phyloP scores from a whole-genome alignment of 2,113 vertebrate genomes.

The Tretioscincus oriximinensis region DNA sequence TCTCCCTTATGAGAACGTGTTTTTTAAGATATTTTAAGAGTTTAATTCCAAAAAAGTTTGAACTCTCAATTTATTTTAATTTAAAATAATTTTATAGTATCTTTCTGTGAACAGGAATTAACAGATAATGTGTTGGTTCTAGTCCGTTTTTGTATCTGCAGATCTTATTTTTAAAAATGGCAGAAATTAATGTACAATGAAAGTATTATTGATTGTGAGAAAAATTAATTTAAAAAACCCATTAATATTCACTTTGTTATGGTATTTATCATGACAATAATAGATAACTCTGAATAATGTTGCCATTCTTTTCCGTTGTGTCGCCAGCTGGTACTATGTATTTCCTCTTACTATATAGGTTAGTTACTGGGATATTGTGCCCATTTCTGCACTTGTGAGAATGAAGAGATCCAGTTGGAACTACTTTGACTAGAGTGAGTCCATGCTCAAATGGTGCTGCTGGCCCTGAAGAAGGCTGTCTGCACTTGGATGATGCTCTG shows the following conservation, averaged over 20 bases:
- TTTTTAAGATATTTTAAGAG: neutral
- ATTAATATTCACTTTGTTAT: conserved; percentile 50
- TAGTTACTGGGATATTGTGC: too few relatives aligned
- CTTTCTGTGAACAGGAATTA: conserved; percentile 9
- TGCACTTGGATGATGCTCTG: too few relatives aligned
- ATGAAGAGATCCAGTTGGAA: too few relatives aligned
- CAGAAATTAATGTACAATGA: conserved; percentile 22
- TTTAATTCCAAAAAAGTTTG: neutral
- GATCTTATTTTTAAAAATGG: conserved; percentile 25
- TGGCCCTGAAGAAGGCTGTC: too few relatives aligned
- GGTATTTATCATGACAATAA: conserved; percentile 56
- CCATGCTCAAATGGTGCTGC: too few relatives aligned
- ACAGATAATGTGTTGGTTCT: conserved; percentile 30
- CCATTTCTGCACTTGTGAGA: too few relatives aligned
- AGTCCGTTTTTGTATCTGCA: conserved; percentile 39
- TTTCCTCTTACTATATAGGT: too few relatives aligned
- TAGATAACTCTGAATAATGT: conserved; percentile 55
- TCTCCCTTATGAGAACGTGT: neutral
- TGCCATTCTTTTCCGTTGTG: conserved; percentile 43
- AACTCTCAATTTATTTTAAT: conserved; percentile 9
- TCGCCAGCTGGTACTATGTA: conserved; percentile 10
- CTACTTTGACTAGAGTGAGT: too few relatives aligned
- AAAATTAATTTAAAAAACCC: conserved; percentile 50
- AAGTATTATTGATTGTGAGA: conserved; percentile 29
- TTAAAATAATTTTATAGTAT: neutral